Evolutionary conservation across 2,888 invertebrate species (phyloP), one percentile per base, ranked within the genome.

Genomic region (Thysanoteuthis rhombus): DNA sequence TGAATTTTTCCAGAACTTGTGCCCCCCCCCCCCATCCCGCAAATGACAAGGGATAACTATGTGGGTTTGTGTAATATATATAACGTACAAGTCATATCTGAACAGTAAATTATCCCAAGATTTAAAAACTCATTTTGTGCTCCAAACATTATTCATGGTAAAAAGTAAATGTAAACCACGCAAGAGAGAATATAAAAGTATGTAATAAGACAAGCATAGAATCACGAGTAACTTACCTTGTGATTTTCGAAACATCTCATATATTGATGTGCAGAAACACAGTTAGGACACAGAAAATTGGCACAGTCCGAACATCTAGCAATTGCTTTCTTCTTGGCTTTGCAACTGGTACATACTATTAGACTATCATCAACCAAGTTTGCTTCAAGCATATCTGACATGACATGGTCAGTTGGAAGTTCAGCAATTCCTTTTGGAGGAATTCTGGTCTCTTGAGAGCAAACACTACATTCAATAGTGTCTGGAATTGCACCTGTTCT

Each of bases 211-310:
- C 6, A n/a, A 75, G 1, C n/a, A n/a, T 25, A n/a, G n/a, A 75
- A n/a, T n/a, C 12, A 75, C 10, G n/a, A n/a, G 25, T 47, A 75
- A 75, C 75, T 94, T 95, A 97, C 97, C 96, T 97, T 97, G 97
- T 99, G 99, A 96, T 98, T 98, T 97, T 99, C 99, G 97, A 99
- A 99, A 97, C 99, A 99, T 95, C 99, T 98, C 99, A 99, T 99
- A 96, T 98, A 99, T 97, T 99, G 98, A 97, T 99, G 99, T 94
- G 99, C 99, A 90, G 98, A 98, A 96, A 99, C 99, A 97, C 99
- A 99, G 97, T 99, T 98, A 94, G 98, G 98, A 97, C 99, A 99
- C 93, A 99, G 97, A 97, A 99, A 98, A 97, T 99, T 99, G 96
- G 99, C 98, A 97, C 99, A 99, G 97, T 99, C 99, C 95, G 98